Conservation (phyloP, 2,888 invertebrate species). For the Dusona sp. region DNA sequence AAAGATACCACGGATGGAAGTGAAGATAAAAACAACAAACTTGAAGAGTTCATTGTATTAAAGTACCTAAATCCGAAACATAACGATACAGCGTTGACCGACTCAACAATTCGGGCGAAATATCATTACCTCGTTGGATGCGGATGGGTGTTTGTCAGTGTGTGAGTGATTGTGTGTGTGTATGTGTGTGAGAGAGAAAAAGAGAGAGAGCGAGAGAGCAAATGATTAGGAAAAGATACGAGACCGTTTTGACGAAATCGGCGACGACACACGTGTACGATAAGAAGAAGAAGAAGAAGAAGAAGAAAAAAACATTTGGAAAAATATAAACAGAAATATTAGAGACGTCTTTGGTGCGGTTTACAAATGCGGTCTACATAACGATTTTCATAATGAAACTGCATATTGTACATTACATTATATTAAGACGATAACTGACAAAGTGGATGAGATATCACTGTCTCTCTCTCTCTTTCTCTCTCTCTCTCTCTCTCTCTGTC, state of each 20-base stretch:
- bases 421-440: constrained; percentile 79
- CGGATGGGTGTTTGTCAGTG: constrained; percentile 45
- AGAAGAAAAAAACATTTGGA: not conserved
- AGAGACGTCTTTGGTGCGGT: constrained; percentile 78
- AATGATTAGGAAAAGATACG: constrained; percentile 15
- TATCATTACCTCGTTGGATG: constrained; percentile 23
- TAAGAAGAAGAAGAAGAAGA: too few relatives aligned
- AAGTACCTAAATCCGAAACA: constrained; percentile 80
- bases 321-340: constrained; percentile 50
- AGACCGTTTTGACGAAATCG: constrained; percentile 26
- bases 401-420: constrained; percentile 83
- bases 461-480: not conserved
- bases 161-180: constrained; percentile 35
- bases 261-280: constrained; percentile 45
- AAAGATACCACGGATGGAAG: constrained; percentile 73
- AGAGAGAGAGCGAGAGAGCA: constrained; percentile 50
- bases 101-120: constrained; percentile 1
- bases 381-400: constrained; percentile 81
- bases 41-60: constrained; percentile 80
- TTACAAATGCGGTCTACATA: constrained; percentile 79
- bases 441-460: not conserved
- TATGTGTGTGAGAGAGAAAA: constrained; percentile 68
- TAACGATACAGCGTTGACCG: constrained; percentile 14
- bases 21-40: constrained; percentile 73
- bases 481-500: not conserved